phyloP scores from a whole-genome alignment of 2,797 vertebrate species.

The Sebastes itinus region DNA sequence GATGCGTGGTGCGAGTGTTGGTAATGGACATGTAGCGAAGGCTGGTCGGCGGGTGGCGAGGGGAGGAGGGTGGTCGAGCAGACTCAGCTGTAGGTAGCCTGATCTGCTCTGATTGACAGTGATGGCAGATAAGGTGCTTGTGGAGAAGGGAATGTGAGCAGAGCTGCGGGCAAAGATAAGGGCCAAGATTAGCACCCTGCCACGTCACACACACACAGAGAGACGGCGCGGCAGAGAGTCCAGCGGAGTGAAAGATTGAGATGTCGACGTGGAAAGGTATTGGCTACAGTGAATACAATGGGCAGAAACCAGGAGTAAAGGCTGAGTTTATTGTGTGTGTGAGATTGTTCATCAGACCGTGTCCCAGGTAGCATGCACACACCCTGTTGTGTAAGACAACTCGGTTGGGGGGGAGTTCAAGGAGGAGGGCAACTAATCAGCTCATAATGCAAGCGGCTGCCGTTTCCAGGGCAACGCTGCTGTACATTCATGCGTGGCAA shows the following conservation, averaged over 20 bases:
- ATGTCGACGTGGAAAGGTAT: slow-evolving; percentile 66
- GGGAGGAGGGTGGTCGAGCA: slow-evolving; percentile 29
- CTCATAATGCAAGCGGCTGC: slow-evolving; percentile 74
- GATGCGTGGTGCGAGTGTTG: not conserved
- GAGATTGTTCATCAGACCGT: slow-evolving; percentile 58
- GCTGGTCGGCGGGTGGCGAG: slow-evolving; percentile 8
- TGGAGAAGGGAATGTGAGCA: slow-evolving; percentile 75
- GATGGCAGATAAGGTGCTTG: slow-evolving; percentile 80
- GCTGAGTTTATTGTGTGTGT: slow-evolving; percentile 41
- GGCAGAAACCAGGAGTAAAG: slow-evolving; percentile 56
- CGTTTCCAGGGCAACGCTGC: slow-evolving; percentile 78
- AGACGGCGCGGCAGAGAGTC: slow-evolving; percentile 36
- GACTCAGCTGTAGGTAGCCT: slow-evolving; percentile 76
- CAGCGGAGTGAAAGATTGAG: slow-evolving; percentile 69
- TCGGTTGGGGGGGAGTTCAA: slow-evolving; percentile 31
- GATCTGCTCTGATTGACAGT: slow-evolving; percentile 82
- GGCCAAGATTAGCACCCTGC: slow-evolving; percentile 78
- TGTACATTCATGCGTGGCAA: slow-evolving; percentile 75
- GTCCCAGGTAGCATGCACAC: slow-evolving; percentile 66
- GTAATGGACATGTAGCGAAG: slow-evolving; percentile 46
- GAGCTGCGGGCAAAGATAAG: slow-evolving; percentile 81
- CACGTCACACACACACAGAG: slow-evolving; percentile 53
- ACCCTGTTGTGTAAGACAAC: slow-evolving; percentile 54
- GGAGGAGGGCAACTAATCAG: slow-evolving; percentile 75
- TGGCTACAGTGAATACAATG: slow-evolving; percentile 64